Conservation (phyloP, 2,888 invertebrate genomes). For the Artemia sp. region DNA sequence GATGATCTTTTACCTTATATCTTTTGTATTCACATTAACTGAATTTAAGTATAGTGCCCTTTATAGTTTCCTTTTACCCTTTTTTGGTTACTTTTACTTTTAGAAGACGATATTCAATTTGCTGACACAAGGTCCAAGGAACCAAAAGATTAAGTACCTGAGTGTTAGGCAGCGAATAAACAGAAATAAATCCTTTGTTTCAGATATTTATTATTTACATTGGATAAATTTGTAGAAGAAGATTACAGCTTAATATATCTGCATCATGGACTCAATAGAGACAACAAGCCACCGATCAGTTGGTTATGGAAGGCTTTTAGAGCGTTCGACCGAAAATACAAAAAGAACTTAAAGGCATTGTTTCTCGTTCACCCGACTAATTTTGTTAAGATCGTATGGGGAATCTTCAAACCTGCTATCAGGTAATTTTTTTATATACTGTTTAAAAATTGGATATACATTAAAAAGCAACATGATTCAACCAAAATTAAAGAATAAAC, state of each 20-base stretch:
- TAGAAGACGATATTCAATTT: no score
- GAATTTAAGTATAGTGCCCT: no score
- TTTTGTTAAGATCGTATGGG: conserved; percentile 87
- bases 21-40: no score
- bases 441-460: neutral
- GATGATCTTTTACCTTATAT: no score
- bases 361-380: conserved; percentile 97
- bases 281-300: conserved; percentile 83
- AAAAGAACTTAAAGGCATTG: conserved; percentile 93
- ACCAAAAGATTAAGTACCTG: no score
- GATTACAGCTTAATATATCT: conserved; percentile 97
- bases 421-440: conserved; percentile 35
- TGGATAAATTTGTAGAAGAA: conserved; percentile 93
- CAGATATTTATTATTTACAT: conserved; percentile 78
- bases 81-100: no score
- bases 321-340: conserved; percentile 94
- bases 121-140: no score
- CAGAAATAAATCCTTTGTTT: conserved; percentile 23
- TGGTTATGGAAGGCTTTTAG: conserved; percentile 96
- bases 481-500: neutral
- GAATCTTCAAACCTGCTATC: conserved; percentile 84
- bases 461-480: neutral
- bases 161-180: no score
- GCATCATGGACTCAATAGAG: conserved; percentile 84
- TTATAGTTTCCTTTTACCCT: no score